Percentiles rank a stretch among this genome's conserved stretches.
Evolutionary conservation across 2,888 invertebrate species (phyloP).

Genomic region (Hypena proboscidalis): DNA sequence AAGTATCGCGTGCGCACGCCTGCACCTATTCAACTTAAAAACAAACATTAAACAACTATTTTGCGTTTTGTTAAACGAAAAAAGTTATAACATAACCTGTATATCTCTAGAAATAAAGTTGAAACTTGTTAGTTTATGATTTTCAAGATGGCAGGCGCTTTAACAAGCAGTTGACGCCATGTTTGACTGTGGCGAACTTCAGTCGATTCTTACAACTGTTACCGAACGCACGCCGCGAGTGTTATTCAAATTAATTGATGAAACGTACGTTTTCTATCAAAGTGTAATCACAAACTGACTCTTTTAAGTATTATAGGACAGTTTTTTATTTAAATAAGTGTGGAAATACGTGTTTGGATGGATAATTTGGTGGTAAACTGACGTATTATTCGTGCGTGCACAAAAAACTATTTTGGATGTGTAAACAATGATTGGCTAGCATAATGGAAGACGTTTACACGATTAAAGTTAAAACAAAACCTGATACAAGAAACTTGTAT

Average conservation of each 20-base stretch:
- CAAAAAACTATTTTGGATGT: slow-evolving; percentile 32
- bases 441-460: slow-evolving; percentile 89
- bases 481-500: slow-evolving; percentile 84
- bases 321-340: slow-evolving; percentile 12
- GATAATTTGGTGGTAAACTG: slow-evolving; percentile 2
- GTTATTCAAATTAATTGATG: slow-evolving; percentile 9
- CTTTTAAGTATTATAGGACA: slow-evolving; percentile 14
- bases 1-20: slow-evolving; percentile 36
- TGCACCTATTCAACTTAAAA: slow-evolving; percentile 19
- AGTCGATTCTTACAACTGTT: slow-evolving; percentile 22
- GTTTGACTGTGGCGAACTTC: slow-evolving; percentile 31
- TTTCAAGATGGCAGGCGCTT: slow-evolving; percentile 15
- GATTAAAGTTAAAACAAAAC: slow-evolving; percentile 87
- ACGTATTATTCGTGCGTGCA: slow-evolving; percentile 26
- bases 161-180: slow-evolving; percentile 16
- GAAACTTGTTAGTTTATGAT: not conserved
- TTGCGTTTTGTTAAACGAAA: slow-evolving; percentile 4
- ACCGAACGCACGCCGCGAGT: slow-evolving; percentile 8
- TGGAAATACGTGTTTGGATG: slow-evolving; percentile 14
- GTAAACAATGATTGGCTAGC: slow-evolving; percentile 49
- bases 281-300: slow-evolving; percentile 10
- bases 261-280: slow-evolving; percentile 12
- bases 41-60: slow-evolving; percentile 21
- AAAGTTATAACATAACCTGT: slow-evolving; percentile 13
- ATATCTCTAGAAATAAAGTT: not conserved